Percentiles rank a stretch among this genome's conserved stretches.
Evolutionary conservation across 2,113 vertebrate genomes (phyloP).

Genomic region (Microtus montanus): DNA sequence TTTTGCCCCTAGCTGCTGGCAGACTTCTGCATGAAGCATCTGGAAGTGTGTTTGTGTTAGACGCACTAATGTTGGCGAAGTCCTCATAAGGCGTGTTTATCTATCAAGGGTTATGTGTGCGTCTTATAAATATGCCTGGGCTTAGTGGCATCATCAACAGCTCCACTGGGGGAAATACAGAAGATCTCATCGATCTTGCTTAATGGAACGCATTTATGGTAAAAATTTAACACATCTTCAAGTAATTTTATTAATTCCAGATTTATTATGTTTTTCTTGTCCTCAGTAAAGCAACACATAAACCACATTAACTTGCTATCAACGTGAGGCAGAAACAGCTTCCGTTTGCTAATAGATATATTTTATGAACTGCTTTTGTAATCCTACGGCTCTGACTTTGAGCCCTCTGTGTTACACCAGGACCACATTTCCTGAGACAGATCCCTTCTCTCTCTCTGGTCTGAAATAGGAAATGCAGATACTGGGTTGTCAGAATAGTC

Average conservation of each 20-base stretch:
- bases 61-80: conserved; percentile 14
- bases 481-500: not conserved
- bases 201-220: conserved; percentile 72
- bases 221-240: conserved; percentile 63
- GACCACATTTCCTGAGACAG: not conserved
- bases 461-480: no score
- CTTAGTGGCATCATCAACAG: conserved; percentile 40
- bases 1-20: not conserved
- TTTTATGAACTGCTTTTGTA: conserved; percentile 26
- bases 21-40: not conserved
- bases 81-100: conserved; percentile 42
- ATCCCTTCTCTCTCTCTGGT: not conserved
- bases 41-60: conserved; percentile 10
- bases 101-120: conserved; percentile 11
- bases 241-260: conserved; percentile 75
- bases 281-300: conserved; percentile 60
- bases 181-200: conserved; percentile 64
- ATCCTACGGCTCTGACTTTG: conserved; percentile 16
- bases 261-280: conserved; percentile 61
- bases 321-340: not conserved
- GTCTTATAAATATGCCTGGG: conserved; percentile 30
- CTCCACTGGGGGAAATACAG: conserved; percentile 60
- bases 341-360: not conserved
- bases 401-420: not conserved
- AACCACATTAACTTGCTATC: conserved; percentile 55